These are phyloP conservation scores for Alosa alosa DNA, from an alignment of 2,113 vertebrate genomes.

Conservation along the genomic window DNA sequence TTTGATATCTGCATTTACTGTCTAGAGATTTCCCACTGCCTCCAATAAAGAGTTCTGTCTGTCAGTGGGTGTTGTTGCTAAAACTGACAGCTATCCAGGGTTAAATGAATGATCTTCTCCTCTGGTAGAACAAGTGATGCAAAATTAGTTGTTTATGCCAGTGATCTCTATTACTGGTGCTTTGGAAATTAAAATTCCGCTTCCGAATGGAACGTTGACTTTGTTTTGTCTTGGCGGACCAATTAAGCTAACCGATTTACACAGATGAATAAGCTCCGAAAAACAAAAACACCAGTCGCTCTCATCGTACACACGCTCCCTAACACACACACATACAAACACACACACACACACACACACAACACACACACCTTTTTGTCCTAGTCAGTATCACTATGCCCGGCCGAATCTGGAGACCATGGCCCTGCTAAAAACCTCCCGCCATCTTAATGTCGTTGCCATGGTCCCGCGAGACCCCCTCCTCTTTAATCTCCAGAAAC, in stretches of 20 bases:
- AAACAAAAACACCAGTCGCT: constrained; percentile 41
- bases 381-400: too few relatives aligned
- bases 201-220: constrained; percentile 64
- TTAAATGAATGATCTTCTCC: background rate
- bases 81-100: background rate
- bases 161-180: background rate
- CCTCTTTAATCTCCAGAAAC: constrained; percentile 79
- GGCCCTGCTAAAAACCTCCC: background rate
- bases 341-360: background rate
- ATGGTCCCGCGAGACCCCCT: constrained; percentile 61
- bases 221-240: constrained; percentile 69
- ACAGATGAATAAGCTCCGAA: constrained; percentile 62
- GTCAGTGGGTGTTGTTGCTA: background rate
- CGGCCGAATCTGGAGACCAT: constrained; percentile 27
- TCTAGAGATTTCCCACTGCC: background rate
- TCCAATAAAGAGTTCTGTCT: background rate
- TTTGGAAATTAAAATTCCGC: constrained; percentile 51
- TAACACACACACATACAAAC: background rate
- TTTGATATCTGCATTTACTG: background rate
- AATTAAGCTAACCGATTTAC: constrained; percentile 68
- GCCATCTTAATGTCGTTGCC: constrained; percentile 55
- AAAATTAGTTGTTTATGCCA: background rate
- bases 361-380: background rate
- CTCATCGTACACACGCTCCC: background rate
- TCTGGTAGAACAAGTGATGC: background rate